Percentiles rank a stretch among this genome's conserved stretches.
Evolutionary conservation across 2,797 vertebrate species (phyloP).

Genomic region (Hydrolagus colliei): DNA sequence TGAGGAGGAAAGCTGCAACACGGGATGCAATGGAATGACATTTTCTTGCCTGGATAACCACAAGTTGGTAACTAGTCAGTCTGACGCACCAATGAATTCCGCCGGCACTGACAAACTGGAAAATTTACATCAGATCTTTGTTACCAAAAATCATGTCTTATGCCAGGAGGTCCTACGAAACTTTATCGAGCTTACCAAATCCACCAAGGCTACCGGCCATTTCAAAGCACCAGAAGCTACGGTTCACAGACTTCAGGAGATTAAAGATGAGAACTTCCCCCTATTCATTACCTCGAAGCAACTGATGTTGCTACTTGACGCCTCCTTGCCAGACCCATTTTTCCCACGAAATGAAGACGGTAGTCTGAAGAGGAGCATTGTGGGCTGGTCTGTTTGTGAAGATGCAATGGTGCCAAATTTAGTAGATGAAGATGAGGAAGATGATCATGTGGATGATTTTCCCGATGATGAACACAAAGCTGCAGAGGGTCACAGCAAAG

Average conservation of each 20-base stretch:
- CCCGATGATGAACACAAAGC: slow-evolving; percentile 46
- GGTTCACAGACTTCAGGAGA: slow-evolving; percentile 58
- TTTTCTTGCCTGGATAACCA: not conserved
- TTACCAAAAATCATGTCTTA: slow-evolving; percentile 68
- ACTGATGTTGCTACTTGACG: slow-evolving; percentile 60
- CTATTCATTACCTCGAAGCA: slow-evolving; percentile 64
- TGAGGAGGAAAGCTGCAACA: not conserved
- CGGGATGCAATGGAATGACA: not conserved
- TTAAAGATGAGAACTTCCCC: slow-evolving; percentile 62
- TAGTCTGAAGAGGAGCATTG: slow-evolving; percentile 56
- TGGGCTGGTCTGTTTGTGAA: slow-evolving; percentile 60
- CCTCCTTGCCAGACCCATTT: slow-evolving; percentile 60
- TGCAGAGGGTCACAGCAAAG: slow-evolving; percentile 39
- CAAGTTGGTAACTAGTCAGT: not conserved
- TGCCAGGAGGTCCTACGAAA: slow-evolving; percentile 66
- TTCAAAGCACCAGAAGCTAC: slow-evolving; percentile 56
- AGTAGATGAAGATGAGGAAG: slow-evolving; percentile 57
- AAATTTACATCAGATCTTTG: slow-evolving; percentile 63
- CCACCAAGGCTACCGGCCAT: slow-evolving; percentile 57
- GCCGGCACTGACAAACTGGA: slow-evolving; percentile 44
- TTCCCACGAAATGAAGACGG: slow-evolving; percentile 66
- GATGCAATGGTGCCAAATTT: slow-evolving; percentile 50
- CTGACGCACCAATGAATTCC: not conserved
- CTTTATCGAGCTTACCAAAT: slow-evolving; percentile 65
- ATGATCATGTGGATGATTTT: slow-evolving; percentile 44